phyloP scores from a whole-genome alignment of 2,888 invertebrate genomes.

The Entomobrya multifasciata region DNA sequence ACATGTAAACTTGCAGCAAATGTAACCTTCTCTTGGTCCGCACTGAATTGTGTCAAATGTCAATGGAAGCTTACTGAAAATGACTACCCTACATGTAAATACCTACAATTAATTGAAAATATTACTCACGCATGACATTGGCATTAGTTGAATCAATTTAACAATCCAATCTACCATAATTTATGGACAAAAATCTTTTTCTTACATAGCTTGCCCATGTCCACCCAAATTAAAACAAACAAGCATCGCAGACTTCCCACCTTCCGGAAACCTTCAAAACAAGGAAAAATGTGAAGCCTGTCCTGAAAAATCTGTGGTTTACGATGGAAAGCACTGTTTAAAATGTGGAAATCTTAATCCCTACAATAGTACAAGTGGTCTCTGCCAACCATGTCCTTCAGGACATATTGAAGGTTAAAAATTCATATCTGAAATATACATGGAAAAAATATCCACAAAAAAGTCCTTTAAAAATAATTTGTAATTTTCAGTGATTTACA shows the following conservation, averaged over 20 bases:
- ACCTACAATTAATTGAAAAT: background rate
- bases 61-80: slow-evolving; percentile 67
- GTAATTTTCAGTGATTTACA: slow-evolving; percentile 52
- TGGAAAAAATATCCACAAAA: too few species aligned
- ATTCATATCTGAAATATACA: too few species aligned
- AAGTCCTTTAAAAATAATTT: too few species aligned
- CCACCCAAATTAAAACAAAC: too few species aligned
- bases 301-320: slow-evolving; percentile 62
- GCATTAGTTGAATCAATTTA: too few species aligned
- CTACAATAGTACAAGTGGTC: slow-evolving; percentile 64
- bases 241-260: too few species aligned
- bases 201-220: slow-evolving; percentile 72
- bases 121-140: too few species aligned
- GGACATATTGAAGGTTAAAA: slow-evolving; percentile 76
- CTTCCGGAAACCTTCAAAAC: background rate
- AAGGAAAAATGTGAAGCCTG: slow-evolving; percentile 73
- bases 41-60: slow-evolving; percentile 75
- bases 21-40: slow-evolving; percentile 72
- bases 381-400: slow-evolving; percentile 73
- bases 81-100: slow-evolving; percentile 61
- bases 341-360: slow-evolving; percentile 68
- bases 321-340: slow-evolving; percentile 72
- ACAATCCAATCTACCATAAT: too few species aligned
- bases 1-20: slow-evolving; percentile 54
- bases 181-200: too few species aligned